Conservation (phyloP, 2,888 invertebrate genomes). For the Nomada ferruginata region DNA sequence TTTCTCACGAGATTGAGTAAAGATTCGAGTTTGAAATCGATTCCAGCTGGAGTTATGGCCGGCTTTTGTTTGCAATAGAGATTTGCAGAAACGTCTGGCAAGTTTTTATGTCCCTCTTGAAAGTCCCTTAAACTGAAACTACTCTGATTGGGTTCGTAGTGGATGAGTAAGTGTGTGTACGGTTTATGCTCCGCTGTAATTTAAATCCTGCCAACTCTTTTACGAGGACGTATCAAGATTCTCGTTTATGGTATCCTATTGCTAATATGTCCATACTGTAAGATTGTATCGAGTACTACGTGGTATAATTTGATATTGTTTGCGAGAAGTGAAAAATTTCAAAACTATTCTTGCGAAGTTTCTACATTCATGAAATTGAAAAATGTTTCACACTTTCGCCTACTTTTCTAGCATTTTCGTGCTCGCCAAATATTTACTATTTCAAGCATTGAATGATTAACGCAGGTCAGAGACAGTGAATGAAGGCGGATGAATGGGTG, state of each 20-base stretch:
- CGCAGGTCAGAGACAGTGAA: background rate
- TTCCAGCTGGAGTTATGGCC: background rate
- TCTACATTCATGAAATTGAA: too few relatives aligned
- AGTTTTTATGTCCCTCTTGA: constrained; percentile 18
- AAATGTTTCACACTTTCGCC: too few relatives aligned
- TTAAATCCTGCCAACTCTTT: background rate
- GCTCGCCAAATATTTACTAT: too few relatives aligned
- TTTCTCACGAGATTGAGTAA: background rate
- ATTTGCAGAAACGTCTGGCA: constrained; percentile 15
- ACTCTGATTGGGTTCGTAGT: constrained; percentile 12
- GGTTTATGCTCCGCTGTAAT: background rate
- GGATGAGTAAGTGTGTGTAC: background rate
- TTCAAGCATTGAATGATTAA: background rate
- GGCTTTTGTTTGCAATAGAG: constrained; percentile 4
- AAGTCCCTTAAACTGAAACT: constrained; percentile 22
- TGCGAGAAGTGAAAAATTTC: too few relatives aligned
- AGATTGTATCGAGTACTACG: too few relatives aligned
- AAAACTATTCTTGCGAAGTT: too few relatives aligned
- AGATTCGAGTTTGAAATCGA: constrained; percentile 23
- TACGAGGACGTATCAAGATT: background rate
- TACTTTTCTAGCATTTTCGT: too few relatives aligned
- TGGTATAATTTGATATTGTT: too few relatives aligned
- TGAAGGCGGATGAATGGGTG: background rate
- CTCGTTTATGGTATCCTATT: background rate
- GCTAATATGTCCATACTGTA: too few relatives aligned